phyloP scores from a whole-genome alignment of 2,797 vertebrate genomes.

The Cyclopterus lumpus region DNA sequence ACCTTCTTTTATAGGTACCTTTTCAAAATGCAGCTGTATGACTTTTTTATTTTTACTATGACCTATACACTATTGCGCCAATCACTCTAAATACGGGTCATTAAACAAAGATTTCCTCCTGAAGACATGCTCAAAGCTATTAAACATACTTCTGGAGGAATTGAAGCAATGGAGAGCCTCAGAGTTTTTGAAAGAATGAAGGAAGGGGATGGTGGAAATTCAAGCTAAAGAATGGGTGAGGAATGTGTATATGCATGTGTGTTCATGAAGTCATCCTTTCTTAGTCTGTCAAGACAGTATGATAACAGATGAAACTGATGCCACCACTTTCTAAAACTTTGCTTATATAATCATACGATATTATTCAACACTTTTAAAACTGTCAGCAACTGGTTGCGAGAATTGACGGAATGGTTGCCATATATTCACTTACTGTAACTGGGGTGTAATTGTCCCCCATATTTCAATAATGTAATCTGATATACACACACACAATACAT shows the following conservation, averaged over 20 bases:
- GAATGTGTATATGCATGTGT: constrained; percentile 24
- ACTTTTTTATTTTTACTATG: too few species aligned
- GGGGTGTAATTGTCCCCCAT: background rate
- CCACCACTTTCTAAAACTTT: constrained; percentile 3
- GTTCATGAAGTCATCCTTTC: background rate
- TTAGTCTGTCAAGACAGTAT: constrained; percentile 19
- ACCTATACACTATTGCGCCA: constrained; percentile 10
- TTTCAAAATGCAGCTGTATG: background rate
- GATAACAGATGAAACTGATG: constrained; percentile 24
- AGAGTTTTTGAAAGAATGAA: constrained; percentile 25
- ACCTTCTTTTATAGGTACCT: background rate
- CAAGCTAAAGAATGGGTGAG: constrained; percentile 4
- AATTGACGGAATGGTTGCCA: background rate
- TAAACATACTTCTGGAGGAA: constrained; percentile 51
- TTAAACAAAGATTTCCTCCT: constrained; percentile 55
- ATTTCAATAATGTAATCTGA: too few species aligned
- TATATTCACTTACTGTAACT: background rate
- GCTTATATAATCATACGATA: background rate
- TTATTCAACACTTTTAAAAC: background rate
- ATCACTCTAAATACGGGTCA: constrained; percentile 38
- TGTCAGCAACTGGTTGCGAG: background rate
- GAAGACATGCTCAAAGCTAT: constrained; percentile 53
- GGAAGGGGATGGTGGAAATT: constrained; percentile 1
- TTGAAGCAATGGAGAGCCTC: constrained; percentile 12
- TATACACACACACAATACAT: background rate